Conservation (phyloP, 2,888 invertebrate species). For the Drosophila cyrtoloma region DNA sequence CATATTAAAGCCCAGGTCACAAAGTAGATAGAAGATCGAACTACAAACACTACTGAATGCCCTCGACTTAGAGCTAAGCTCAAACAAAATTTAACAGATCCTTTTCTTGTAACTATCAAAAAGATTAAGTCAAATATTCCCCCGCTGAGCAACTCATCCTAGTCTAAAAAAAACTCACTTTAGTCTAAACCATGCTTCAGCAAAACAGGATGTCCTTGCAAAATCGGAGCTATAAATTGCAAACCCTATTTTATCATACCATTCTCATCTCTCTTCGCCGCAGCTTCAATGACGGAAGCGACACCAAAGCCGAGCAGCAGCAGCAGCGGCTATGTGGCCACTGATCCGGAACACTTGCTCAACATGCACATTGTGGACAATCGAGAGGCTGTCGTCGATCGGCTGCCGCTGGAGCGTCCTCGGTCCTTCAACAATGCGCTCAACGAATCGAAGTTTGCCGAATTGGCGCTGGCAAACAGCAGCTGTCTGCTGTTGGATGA, state of each 20-base stretch:
- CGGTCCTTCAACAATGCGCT: constrained; percentile 79
- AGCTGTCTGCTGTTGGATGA: constrained; percentile 91
- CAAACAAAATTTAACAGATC: neutral
- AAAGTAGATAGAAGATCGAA: too few species aligned
- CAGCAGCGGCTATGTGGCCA: constrained; percentile 9
- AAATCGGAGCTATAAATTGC: neutral
- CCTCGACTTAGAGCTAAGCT: too few species aligned
- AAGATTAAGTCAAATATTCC: neutral
- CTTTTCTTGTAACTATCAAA: neutral
- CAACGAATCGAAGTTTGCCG: constrained; percentile 88
- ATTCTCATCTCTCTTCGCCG: neutral
- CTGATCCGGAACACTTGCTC: constrained; percentile 60
- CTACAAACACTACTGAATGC: neutral
- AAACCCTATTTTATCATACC: neutral
- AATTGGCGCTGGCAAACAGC: constrained; percentile 89
- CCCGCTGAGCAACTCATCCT: neutral
- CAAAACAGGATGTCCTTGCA: neutral
- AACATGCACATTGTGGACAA: constrained; percentile 67
- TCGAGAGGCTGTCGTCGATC: constrained; percentile 33
- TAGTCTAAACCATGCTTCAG: neutral
- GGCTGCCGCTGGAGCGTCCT: constrained; percentile 72
- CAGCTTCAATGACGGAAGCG: constrained; percentile 71
- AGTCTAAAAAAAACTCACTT: neutral
- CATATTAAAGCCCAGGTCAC: too few species aligned
- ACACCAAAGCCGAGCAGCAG: constrained; percentile 32